Evolutionary conservation across 2,113 vertebrate genomes (phyloP).

Genomic region (Amblyornis subalaris): DNA sequence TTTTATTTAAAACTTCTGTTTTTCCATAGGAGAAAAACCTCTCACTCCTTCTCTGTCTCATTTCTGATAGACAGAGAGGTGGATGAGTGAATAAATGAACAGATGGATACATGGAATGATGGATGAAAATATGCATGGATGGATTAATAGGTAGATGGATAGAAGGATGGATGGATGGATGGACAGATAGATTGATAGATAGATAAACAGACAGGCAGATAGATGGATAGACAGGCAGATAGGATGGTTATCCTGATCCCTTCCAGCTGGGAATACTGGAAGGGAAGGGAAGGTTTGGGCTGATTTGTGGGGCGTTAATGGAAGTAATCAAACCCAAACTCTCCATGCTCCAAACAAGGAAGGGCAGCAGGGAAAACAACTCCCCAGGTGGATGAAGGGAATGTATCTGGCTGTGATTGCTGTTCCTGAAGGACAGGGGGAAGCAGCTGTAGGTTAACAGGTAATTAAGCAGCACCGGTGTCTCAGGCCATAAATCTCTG

Average conservation of each 20-base stretch:
- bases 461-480: neutral
- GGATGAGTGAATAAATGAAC: neutral
- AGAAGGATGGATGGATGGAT: neutral
- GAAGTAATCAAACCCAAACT: neutral
- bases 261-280: neutral
- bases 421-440: neutral
- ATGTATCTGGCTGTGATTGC: neutral
- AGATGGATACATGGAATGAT: neutral
- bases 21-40: neutral
- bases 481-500: neutral
- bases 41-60: neutral
- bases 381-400: neutral
- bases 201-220: fast-evolving
- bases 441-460: neutral
- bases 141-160: too few relatives aligned
- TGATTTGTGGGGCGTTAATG: neutral
- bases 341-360: fast-evolving
- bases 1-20: slow-evolving; percentile 29
- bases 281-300: neutral
- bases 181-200: neutral
- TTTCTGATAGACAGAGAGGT: neutral
- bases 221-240: fast-evolving
- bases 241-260: neutral
- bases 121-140: neutral
- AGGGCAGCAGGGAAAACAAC: neutral